Base-by-base conservation (phyloP, 2,113 vertebrate species). In the Cheilinus undulatus region DNA sequence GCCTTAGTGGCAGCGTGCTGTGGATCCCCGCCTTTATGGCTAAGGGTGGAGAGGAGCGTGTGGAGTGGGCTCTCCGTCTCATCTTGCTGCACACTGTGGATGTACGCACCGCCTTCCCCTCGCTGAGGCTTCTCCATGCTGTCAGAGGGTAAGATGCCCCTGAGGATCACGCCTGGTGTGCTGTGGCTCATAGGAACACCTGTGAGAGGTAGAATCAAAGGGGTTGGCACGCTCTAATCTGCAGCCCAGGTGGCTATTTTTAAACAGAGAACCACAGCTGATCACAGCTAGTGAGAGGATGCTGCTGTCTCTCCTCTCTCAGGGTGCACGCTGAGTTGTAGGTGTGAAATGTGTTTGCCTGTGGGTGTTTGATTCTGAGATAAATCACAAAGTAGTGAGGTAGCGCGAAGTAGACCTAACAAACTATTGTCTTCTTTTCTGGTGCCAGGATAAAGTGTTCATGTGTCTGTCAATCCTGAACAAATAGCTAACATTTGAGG, bases 11-110 rank as follows among this genome's bases (percentile, higher is more conserved):
- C 67, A 97, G 96, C 74, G 96, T 99, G 79, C 93, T 99, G 67
- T 99, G 97, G 97, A 98, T 99, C 81, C 97, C 97, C 0, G 97
- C 97, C 0, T 99, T 99, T 91, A 99, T 98, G 97, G 96, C 97
- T 61, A 95, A 97, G 70, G 96, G 97, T 0, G 97, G 97, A 65
- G 97, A 98, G 91, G 95, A 97, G 80, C 89, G 97, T 0, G 97
- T 99, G 63, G 97, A 98, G 84, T 96, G 96, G 96, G 96, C 95
- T 30, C 95, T 97, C 0, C 94, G 94, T 32, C 95, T 99, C 84
- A 98, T 99, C 89, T 89, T 97, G 65, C 93, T 93, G 76, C 96
- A 98, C 69, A 95, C 63, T 0, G 94, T 97, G 79, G 93, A 95
- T 15, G 94, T 99, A 11, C 96, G 94, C 66, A 97, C 96, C 0